Base-by-base conservation (phyloP, 2,888 invertebrate species). In the Drosophila imparisetae region DNA sequence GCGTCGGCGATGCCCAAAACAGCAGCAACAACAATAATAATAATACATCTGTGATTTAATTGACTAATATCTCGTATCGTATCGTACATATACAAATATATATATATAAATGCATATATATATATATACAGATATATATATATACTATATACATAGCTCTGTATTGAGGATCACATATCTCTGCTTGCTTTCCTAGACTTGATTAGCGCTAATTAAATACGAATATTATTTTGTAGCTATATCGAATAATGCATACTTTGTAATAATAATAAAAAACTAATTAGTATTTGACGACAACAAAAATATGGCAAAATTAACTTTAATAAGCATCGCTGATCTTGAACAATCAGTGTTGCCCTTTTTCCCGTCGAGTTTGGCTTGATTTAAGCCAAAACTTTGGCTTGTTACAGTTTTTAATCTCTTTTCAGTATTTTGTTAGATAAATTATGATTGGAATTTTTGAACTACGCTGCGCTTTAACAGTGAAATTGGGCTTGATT, bases 21-120 rank as follows among this genome's bases (percentile, higher is more conserved):
- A 55, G 27, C 24, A 27, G n/a, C n/a, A 54, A 27, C 49, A 60
- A 40, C 24, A 45, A 45, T 50, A 65, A 72, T 71, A 92, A 91
- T 81, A 83, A 81, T 87, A 90, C 92, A 86, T 92, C 92, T 92
- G 92, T 92, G 92, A 92, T 92, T 89, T 92, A 89, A 92, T 88
- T 89, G 86, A 88, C 86, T 86, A 89, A 89, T 82, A 66, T 64
- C 48, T 48, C 62, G 21, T 64, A 55, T 48, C 62, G 27, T 42
- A 75, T 63, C 76, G 64, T 78, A 61, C 49, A 57, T 40, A 57
- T 55, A 63, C 32, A 57, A 53, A 6, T 15, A 53, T 57, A 75
- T 66, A 65, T 24, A 52, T n/a, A n/a, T 62, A 65, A 67, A 63
- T 64, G 53, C 29, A n/a, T n/a, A 45, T 38, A 57, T 21, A 52